These are phyloP conservation scores for Podilymbus podiceps DNA, from an alignment of 2,113 vertebrate species.

Conservation along the genomic window DNA sequence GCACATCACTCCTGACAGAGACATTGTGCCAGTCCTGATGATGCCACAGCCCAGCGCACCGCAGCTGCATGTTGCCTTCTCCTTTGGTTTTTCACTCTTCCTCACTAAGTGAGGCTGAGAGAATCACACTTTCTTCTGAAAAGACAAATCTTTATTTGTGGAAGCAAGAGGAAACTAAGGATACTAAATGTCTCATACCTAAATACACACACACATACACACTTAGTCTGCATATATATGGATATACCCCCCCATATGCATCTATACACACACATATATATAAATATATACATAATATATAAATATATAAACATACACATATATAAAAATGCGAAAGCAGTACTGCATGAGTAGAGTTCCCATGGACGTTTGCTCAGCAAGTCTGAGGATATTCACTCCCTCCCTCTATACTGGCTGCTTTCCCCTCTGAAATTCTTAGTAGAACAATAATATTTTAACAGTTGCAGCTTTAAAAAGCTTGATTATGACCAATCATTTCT, in stretches of 20 bases:
- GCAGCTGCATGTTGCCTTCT: neutral
- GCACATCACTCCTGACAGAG: fast-evolving
- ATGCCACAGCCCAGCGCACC: fast-evolving
- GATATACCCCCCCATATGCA: neutral
- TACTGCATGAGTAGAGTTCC: neutral
- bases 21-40: fast-evolving
- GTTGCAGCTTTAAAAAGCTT: constrained; percentile 53
- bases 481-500: constrained; percentile 65
- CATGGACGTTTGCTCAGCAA: neutral
- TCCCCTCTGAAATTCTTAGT: constrained; percentile 1
- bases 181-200: neutral
- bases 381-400: neutral
- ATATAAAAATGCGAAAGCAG: neutral
- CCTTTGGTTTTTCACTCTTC: neutral
- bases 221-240: no score
- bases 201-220: neutral
- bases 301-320: neutral
- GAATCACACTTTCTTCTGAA: neutral
- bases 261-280: no score
- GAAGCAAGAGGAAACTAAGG: neutral
- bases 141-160: neutral
- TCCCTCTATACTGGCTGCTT: neutral
- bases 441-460: constrained; percentile 66
- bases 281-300: neutral
- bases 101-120: neutral